Base-by-base conservation (phyloP, 2,888 invertebrate species). In the Eristalis tenax region DNA sequence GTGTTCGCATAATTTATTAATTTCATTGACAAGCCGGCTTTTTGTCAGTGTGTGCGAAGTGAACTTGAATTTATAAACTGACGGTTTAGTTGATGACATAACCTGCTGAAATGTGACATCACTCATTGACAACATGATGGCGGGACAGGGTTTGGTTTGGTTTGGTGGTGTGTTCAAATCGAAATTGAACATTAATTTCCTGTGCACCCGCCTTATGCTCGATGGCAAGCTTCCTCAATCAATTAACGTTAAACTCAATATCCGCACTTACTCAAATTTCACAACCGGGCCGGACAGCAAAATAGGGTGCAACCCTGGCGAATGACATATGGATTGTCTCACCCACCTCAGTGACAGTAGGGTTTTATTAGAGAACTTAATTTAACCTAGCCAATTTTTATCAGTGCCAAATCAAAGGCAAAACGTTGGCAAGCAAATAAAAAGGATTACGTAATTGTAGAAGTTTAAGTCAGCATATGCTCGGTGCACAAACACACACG, bases 61-160 rank as follows among this genome's bases (percentile, higher is more conserved):
- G 59, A 28, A 59, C 26, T 59, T 23, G 59, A 59, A 28, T 59
- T 59, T 6, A 59, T 23, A 18, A 59, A 26, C 13, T 26, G 15
- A 28, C 59, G 5, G 26, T 26, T 59, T 26, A 59, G 50, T 68
- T 32, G 74, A 73, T 80, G 80, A 80, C 80, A 73, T 68, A 80
- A 80, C 73, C 74, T 18, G 23, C 35, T 15, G 35, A 61, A 61
- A 65, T 64, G 64, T 40, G n/a, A 18, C 40, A 43, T 56, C 69
- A 50, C 50, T 18, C 23, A 59, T 10, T 50, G 50, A 18, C 50
- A 18, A 13, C 38, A 38, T 8, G 50, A 18, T 50, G 50, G 18
- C 50, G 50, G n/a, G n/a, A 18, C 50, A 8, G n/a, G 18, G 50
- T 6, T 32, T 6, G 18, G n/a, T 18, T n/a, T 26, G 26, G 26